Conservation (phyloP, 2,888 invertebrate genomes). For the Apodemia zela region DNA sequence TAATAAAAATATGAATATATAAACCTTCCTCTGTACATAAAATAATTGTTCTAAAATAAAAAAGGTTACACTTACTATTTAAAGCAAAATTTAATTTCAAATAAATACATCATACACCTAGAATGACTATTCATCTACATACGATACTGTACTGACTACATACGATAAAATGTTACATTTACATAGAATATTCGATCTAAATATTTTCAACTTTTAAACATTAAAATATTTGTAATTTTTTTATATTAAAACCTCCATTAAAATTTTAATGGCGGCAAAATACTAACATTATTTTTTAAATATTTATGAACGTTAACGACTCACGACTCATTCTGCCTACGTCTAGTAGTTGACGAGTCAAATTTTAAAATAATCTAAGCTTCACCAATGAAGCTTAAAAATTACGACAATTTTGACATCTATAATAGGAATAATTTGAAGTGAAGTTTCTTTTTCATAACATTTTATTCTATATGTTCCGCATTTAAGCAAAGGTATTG, state of each 20-base stretch:
- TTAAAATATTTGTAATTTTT: background rate
- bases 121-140: background rate
- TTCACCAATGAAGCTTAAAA: too few relatives aligned
- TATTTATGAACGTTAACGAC: background rate
- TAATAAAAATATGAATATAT: constrained; percentile 15
- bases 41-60: background rate
- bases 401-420: background rate
- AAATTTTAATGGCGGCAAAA: background rate
- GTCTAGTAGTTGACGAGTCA: background rate
- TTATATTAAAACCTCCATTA: constrained; percentile 6
- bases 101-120: constrained; percentile 7
- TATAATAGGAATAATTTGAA: background rate
- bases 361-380: background rate
- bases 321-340: constrained; percentile 5
- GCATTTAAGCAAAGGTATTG: background rate
- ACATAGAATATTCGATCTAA: constrained; percentile 1
- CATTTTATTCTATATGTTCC: background rate
- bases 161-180: constrained; percentile 11
- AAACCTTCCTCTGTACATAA: constrained; percentile 14
- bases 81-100: constrained; percentile 6
- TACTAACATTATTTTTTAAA: background rate
- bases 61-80: constrained; percentile 7
- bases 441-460: background rate
- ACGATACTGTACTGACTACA: background rate
- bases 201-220: background rate